Base-by-base conservation (phyloP, 2,888 invertebrate genomes). In the Altica lythri region DNA sequence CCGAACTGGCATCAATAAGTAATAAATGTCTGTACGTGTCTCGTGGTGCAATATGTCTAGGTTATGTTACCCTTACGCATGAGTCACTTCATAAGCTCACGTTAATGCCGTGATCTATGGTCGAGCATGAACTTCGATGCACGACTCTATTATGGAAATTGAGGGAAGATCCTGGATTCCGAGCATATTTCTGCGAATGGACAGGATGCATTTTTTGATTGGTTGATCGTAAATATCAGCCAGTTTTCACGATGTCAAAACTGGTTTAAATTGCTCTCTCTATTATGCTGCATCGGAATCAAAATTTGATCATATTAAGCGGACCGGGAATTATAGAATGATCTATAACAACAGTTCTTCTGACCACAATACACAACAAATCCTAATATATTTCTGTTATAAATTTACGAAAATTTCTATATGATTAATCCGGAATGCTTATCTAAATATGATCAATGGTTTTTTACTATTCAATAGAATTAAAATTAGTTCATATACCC, bases 1-100 rank as follows among this genome's bases (percentile, higher is more conserved):
- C 65, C 67, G 66, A 65, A 63, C 63, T 68, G 68, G 69, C 71
- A 72, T 73, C 72, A 72, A 73, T 74, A 72, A 68, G 67, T 70
- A 66, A 69, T 68, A 63, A 67, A 68, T 62, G 68, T 65, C 63
- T 57, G 61, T 68, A 67, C 59, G 64, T 65, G 66, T 64, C 61
- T 62, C 50, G 55, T 53, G 62, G 62, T 60, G 67, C 67, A 67
- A 68, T 67, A 68, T 65, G 65, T 59, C 61, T 59, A 50, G 51
- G 57, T 66, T 67, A 65, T 53, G 60, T 63, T 62, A 67, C 68
- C 69, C 70, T 68, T 67, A 71, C 67, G 69, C 66, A 68, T 69
- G 72, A 72, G 64, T 72, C 71, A 71, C 65, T 66, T 63, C 68
- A 67, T 68, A 66, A 69, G 62, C 66, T 66, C 63, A 65, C 67